Percentiles rank a stretch among this genome's conserved stretches.
phyloP scores from a whole-genome alignment of 2,797 vertebrate genomes.

The Sitta carolinensis region DNA sequence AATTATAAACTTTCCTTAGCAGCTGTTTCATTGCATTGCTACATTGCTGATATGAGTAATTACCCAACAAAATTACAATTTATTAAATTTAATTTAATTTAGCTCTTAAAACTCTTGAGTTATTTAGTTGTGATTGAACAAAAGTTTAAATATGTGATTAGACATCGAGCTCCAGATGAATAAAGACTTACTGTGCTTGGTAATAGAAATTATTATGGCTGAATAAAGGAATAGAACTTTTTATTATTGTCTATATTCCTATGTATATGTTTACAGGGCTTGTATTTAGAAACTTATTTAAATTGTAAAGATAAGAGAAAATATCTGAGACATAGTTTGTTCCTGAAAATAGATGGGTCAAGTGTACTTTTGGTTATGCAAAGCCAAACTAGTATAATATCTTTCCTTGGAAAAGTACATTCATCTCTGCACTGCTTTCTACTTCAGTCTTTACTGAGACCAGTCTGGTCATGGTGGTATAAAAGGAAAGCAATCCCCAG shows the following conservation, averaged over 20 bases:
- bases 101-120: not conserved
- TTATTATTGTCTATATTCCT: not conserved
- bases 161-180: not conserved
- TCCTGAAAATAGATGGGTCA: not conserved
- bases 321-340: not conserved
- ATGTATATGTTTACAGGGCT: not conserved
- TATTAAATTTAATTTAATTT: not conserved
- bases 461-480: not conserved
- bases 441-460: not conserved
- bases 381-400: not conserved
- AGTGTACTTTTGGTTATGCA: not conserved
- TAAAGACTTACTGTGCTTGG: not conserved
- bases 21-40: not conserved
- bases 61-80: not conserved
- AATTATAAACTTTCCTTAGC: not conserved
- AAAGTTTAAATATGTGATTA: not conserved
- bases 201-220: not conserved
- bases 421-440: not conserved
- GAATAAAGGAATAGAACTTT: not conserved
- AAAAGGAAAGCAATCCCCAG: not conserved
- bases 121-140: not conserved
- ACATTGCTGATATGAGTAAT: not conserved
- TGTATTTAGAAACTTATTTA: not conserved
- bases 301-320: not conserved
- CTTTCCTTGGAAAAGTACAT: not conserved